phyloP scores from a whole-genome alignment of 2,113 vertebrate species.

The Chloroceryle aenea region DNA sequence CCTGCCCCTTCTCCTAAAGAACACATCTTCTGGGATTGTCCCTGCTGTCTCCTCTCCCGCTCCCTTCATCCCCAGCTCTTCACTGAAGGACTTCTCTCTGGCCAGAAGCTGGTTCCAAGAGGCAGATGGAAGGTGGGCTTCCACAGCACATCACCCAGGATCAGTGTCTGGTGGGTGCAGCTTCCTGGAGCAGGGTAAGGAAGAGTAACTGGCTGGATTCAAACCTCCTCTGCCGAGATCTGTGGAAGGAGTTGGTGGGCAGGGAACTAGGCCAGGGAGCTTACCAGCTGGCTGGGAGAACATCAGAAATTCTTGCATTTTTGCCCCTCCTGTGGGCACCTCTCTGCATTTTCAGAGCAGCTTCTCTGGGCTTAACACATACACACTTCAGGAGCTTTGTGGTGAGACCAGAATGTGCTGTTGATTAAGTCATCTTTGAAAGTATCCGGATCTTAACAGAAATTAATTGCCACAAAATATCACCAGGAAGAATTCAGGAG shows the following conservation, averaged over 20 bases:
- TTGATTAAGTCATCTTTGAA: not conserved
- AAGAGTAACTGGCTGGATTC: not conserved
- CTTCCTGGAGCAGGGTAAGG: not conserved
- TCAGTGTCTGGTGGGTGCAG: not conserved
- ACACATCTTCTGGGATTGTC: not conserved
- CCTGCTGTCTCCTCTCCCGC: not conserved
- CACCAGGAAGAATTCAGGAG: not conserved
- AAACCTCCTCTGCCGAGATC: not conserved
- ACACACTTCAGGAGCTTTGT: not conserved
- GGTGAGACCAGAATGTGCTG: not conserved
- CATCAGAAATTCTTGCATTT: not conserved
- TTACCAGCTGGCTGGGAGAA: not conserved
- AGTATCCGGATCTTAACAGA: not conserved
- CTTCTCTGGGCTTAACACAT: fast-evolving
- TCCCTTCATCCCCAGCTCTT: not conserved
- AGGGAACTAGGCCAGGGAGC: not conserved
- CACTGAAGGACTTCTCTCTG: not conserved
- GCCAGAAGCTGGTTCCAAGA: not conserved
- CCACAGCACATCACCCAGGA: not conserved
- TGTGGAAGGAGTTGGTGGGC: not conserved
- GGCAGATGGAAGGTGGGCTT: not conserved
- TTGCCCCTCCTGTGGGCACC: not conserved
- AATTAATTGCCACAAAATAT: not conserved
- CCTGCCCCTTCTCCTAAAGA: not conserved
- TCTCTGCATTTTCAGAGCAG: not conserved